These are phyloP conservation scores for Spea hammondii DNA, from an alignment of 2,797 vertebrate genomes.

Conservation along the genomic window DNA sequence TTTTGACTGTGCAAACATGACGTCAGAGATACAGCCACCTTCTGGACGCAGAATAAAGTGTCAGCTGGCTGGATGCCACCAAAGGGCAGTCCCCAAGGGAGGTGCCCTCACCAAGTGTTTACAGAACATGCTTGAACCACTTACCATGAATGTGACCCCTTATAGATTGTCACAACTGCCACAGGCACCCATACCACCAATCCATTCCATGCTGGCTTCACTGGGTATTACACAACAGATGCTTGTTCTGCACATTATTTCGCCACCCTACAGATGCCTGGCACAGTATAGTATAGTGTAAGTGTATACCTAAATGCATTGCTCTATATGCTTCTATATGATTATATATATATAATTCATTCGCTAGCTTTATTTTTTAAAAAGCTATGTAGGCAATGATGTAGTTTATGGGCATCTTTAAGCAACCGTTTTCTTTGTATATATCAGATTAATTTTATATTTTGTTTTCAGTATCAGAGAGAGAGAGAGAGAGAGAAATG, in stretches of 20 bases:
- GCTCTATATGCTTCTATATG: conserved; percentile 35
- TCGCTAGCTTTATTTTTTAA: conserved; percentile 32
- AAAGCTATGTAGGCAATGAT: conserved; percentile 6
- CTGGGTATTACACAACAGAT: conserved; percentile 27
- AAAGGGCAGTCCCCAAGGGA: conserved; percentile 27
- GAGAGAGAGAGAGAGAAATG: neutral
- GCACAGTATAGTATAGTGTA: conserved; percentile 26
- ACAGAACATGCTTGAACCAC: conserved; percentile 41
- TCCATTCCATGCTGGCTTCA: conserved; percentile 20
- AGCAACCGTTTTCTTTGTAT: conserved; percentile 17
- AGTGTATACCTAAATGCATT: conserved; percentile 29
- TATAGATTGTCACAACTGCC: conserved; percentile 13
- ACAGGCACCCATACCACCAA: conserved; percentile 19
- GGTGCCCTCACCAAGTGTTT: conserved; percentile 59
- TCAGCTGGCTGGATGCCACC: conserved; percentile 24
- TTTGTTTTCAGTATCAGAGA: conserved; percentile 10
- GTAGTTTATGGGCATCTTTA: conserved; percentile 24
- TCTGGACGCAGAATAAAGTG: conserved; percentile 35
- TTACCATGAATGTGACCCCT: conserved; percentile 13
- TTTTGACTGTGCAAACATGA: conserved; percentile 81
- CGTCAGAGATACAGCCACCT: conserved; percentile 68
- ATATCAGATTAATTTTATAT: conserved; percentile 21
- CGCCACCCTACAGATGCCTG: conserved; percentile 23
- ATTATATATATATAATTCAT: conserved; percentile 29
- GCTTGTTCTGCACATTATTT: conserved; percentile 38